Evolutionary conservation across 2,113 vertebrate genomes (phyloP).

Genomic region (Agapornis roseicollis): DNA sequence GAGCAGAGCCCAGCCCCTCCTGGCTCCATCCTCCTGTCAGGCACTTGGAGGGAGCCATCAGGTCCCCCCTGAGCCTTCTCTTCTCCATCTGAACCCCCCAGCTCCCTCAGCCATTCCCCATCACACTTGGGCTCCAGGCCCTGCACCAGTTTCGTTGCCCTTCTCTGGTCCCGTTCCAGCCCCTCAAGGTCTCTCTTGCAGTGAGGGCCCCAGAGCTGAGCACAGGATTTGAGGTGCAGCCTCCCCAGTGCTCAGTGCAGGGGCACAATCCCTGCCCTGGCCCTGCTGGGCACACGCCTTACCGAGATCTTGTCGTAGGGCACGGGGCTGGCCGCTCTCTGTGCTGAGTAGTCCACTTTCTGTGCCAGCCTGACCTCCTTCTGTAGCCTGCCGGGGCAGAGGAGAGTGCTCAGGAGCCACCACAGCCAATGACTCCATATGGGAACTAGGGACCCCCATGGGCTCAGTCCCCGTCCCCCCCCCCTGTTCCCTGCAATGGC

Average conservation of each 20-base stretch:
- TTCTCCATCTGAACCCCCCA: too few species aligned
- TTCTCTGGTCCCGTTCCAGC: not conserved
- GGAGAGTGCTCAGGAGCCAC: not conserved
- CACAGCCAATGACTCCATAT: fast-evolving
- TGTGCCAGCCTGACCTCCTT: slow-evolving; percentile 79
- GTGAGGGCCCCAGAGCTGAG: not conserved
- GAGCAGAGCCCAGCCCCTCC: too few species aligned
- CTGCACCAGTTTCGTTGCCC: not conserved
- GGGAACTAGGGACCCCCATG: not conserved
- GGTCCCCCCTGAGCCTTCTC: too few species aligned
- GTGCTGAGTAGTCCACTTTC: slow-evolving; percentile 82
- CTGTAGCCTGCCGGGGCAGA: slow-evolving; percentile 77
- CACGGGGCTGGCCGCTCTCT: slow-evolving; percentile 69
- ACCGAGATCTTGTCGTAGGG: slow-evolving; percentile 81
- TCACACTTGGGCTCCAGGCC: too few species aligned
- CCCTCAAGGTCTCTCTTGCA: not conserved
- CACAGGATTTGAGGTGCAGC: not conserved
- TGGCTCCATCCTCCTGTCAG: too few species aligned
- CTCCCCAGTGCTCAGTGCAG: not conserved
- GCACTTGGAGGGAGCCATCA: too few species aligned
- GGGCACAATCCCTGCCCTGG: not conserved
- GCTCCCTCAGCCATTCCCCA: too few species aligned
- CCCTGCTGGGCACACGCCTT: slow-evolving; percentile 15
- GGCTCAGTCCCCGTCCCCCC: not conserved
- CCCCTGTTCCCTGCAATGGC: not conserved